Evolutionary conservation across 2,888 invertebrate genomes (phyloP), one percentile per base, ranked within the genome.

Genomic region (Cyclophora punctaria): DNA sequence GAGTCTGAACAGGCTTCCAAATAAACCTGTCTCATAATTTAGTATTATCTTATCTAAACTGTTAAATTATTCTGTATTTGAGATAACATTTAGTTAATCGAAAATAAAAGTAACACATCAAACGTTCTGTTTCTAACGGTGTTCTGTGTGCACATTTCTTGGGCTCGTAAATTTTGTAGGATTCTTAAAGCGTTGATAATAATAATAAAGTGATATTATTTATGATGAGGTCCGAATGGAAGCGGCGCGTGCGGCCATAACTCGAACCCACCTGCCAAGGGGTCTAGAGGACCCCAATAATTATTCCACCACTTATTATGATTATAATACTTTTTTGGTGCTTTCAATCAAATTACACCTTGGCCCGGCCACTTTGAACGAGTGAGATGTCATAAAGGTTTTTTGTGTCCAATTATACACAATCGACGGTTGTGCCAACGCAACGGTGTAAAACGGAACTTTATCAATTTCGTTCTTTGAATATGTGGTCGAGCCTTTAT

Each of bases 281-380:
- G 20, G 20, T 20, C 75, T 79, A 67, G 20, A 20, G 79, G 74
- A 77, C 86, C 85, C 78, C 72, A 74, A 76, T 85, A 87, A 88
- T 87, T 87, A 87, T 87, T 82, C 84, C 76, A 78, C 83, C 83
- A 83, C 85, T 86, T 84, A 86, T 87, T 83, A 85, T 84, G 83
- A 87, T 87, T 84, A 87, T 85, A 80, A 79, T 78, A 84, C 78
- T 86, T 87, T 88, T 88, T 88, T 87, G 84, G 85, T 84, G 84
- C 88, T 87, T 86, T 88, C 88, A 87, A 87, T 87, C 87, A 86
- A 88, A 88, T 88, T 88, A 87, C 88, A 88, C 88, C 86, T 87
- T 87, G 79, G 78, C 69, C 67, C 62, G 75, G 74, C 75, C 78
- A 82, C 80, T 84, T 83, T 72, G 79, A 75, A 75, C 58, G 79